Evolutionary conservation across 2,888 invertebrate genomes (phyloP).

Genomic region (Platerodrilus igneus): DNA sequence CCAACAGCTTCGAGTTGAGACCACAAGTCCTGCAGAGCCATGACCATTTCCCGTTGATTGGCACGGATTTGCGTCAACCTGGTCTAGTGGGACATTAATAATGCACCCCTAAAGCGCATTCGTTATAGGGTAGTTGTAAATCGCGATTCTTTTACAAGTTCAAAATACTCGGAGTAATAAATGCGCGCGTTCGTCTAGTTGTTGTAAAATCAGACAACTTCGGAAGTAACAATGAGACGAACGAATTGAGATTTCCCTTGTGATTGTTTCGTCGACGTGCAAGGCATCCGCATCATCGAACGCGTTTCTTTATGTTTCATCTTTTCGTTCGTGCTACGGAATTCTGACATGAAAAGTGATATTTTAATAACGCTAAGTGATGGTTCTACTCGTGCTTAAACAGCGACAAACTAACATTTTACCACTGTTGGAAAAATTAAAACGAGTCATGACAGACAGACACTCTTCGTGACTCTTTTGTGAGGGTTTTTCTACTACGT

Average conservation of each 20-base stretch:
- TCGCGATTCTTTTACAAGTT: conserved; percentile 17
- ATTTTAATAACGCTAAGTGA: conserved; percentile 29
- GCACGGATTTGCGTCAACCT: conserved; percentile 46
- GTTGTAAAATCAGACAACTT: conserved; percentile 25
- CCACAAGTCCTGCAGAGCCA: conserved; percentile 29
- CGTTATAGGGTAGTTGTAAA: conserved; percentile 42
- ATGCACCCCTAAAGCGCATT: conserved; percentile 42
- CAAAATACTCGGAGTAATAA: conserved; percentile 12
- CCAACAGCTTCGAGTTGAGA: conserved; percentile 37
- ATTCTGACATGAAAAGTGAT: conserved; percentile 28
- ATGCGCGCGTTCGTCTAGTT: conserved; percentile 20
- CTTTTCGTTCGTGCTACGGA: conserved; percentile 15
- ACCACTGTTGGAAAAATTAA: conserved; percentile 25
- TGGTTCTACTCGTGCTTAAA: conserved; percentile 14
- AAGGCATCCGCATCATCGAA: conserved; percentile 22
- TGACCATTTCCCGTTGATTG: conserved; percentile 44
- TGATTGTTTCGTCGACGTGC: conserved; percentile 28
- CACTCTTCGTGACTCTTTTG: too few relatives aligned
- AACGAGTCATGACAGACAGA: conserved; percentile 19
- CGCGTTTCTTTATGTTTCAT: conserved; percentile 19
- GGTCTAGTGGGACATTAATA: conserved; percentile 45
- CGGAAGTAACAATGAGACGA: conserved; percentile 26
- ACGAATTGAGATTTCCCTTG: conserved; percentile 31
- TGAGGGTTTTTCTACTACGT: too few relatives aligned
- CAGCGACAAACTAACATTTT: conserved; percentile 20